Evolutionary conservation across 2,113 vertebrate genomes (phyloP).

Genomic region (Notiomystis cincta): DNA sequence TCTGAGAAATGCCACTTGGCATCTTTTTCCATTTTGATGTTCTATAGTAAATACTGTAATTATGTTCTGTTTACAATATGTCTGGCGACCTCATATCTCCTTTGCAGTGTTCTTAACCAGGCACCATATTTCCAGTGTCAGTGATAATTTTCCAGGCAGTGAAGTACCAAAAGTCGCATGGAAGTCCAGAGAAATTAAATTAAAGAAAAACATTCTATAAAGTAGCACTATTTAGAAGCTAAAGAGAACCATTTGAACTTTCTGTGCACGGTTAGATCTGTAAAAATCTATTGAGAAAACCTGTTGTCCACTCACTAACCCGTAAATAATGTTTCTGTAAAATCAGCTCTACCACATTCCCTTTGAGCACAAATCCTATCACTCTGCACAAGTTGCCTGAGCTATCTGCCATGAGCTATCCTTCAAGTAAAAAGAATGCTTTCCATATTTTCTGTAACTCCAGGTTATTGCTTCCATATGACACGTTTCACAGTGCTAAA

Average conservation of each 20-base stretch:
- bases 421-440: not conserved
- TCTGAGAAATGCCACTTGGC: conserved; percentile 38
- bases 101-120: not conserved
- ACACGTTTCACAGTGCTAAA: not conserved
- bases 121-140: conserved; percentile 49
- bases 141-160: conserved; percentile 2
- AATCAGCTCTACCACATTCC: not conserved
- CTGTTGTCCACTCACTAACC: not conserved
- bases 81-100: conserved; percentile 36
- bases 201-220: not conserved
- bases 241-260: not conserved
- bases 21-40: conserved; percentile 50
- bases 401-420: not conserved
- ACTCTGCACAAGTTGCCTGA: not conserved
- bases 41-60: conserved; percentile 47
- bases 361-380: not conserved
- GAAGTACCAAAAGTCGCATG: not conserved
- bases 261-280: not conserved
- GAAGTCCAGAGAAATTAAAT: conserved; percentile 7
- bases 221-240: not conserved
- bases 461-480: not conserved
- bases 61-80: conserved; percentile 32
- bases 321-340: not conserved
- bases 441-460: not conserved
- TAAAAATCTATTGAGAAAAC: not conserved